Base-by-base conservation (phyloP, 2,888 invertebrate species). In the Blera fallax region DNA sequence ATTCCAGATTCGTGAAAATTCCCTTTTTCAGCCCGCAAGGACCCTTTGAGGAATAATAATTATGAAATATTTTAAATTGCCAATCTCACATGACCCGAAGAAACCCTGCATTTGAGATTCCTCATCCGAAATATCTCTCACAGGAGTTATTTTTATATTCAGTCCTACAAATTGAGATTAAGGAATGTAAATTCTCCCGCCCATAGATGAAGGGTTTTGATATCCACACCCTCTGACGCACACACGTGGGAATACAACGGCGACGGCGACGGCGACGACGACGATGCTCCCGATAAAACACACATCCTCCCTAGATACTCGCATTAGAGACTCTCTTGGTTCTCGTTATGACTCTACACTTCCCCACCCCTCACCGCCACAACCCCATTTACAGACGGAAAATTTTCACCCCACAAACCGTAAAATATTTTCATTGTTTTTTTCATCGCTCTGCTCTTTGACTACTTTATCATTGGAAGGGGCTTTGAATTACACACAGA, bases 1-100 rank as follows among this genome's bases (percentile, higher is more conserved):
- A 43, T 50, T 21, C 8, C 24, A 65, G 50, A 65, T 65, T 65
- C 48, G 24, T 34, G 34, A 1, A 14, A 24, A 50, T 50, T 34
- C 34, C 34, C n/a, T 10, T 65, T 16, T 14, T 18, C 21, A 14
- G 4, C 16, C 70, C 21, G 14, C 43, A 60, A 60, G 62, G 21
- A 37, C 60, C 29, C 72, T 62, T 37, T 29, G 37, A 48, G 65
- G 64, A 76, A 58, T 58, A 67, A 76, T 67, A 76, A 76, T 76
- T 65, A 76, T 76, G 76, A 77, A 67, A 77, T 77, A 77, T 67
- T 77, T 77, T 60, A 77, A 67, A 77, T 77, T 67, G 43, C 50
- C 58, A 58, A 77, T 67, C 76, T 77, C 76, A 50, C 76, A 76
- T 67, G 58, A 76, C 65, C 67, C 56, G 34, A 14, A 45, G 56